These are phyloP conservation scores for Hirtodrosophila confusa DNA, from an alignment of 2,888 invertebrate genomes.

Conservation along the genomic window DNA sequence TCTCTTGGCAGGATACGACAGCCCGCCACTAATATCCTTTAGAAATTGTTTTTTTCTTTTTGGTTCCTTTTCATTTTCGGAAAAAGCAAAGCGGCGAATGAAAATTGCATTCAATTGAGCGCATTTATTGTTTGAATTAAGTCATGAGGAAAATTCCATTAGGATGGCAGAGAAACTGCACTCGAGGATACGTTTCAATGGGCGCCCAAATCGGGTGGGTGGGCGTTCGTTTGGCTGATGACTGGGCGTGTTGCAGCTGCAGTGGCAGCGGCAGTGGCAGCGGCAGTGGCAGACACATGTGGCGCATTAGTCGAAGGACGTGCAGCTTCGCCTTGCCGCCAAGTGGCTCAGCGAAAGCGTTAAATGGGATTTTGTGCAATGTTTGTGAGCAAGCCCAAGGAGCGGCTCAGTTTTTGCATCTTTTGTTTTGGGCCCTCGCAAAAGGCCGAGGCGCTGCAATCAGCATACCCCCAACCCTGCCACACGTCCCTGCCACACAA, in stretches of 20 bases:
- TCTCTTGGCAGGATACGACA: conserved; percentile 50
- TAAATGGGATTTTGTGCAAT: conserved; percentile 72
- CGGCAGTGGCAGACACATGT: conserved; percentile 62
- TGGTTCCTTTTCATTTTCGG: conserved; percentile 41
- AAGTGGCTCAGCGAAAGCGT: conserved; percentile 51
- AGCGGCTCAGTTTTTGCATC: conserved; percentile 52
- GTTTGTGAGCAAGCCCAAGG: conserved; percentile 30
- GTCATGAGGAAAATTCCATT: conserved; percentile 84
- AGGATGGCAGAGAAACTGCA: conserved; percentile 75
- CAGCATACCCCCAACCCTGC: conserved; percentile 37
- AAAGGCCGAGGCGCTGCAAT: conserved; percentile 49
- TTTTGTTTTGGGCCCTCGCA: conserved; percentile 53
- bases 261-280: conserved; percentile 19
- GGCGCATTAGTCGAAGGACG: conserved; percentile 57
- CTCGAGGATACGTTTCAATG: conserved; percentile 33
- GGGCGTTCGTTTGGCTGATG: conserved; percentile 28
- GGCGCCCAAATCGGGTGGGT: conserved; percentile 28
- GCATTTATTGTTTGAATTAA: conserved; percentile 83
- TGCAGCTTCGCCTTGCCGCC: conserved; percentile 36
- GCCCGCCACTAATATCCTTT: conserved; percentile 66
- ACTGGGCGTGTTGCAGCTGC: conserved; percentile 58
- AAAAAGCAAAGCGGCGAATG: conserved; percentile 68
- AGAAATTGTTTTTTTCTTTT: conserved; percentile 44
- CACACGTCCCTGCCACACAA: conserved; percentile 7
- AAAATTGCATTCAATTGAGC: conserved; percentile 83